These are phyloP conservation scores for Ochotona princeps DNA, from an alignment of 2,113 vertebrate species.

Conservation along the genomic window DNA sequence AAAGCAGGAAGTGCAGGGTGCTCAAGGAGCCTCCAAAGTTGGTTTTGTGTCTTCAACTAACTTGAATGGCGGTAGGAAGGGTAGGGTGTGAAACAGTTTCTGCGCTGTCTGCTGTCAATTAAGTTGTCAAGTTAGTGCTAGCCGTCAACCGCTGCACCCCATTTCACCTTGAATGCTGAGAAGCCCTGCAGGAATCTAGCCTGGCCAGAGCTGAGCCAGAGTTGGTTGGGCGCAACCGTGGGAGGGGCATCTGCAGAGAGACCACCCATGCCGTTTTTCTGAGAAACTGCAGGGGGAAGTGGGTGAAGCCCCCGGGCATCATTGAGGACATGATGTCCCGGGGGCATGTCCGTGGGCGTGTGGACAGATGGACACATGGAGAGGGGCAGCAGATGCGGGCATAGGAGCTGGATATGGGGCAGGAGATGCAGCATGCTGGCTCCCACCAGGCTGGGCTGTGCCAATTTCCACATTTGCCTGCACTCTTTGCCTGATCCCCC, in stretches of 20 bases:
- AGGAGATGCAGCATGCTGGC: not conserved
- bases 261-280: not conserved
- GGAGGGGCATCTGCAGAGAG: not conserved
- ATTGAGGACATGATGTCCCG: not conserved
- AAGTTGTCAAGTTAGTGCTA: no score
- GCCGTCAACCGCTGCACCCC: no score
- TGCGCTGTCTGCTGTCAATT: no score
- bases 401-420: not conserved
- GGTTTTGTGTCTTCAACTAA: no score
- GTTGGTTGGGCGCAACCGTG: not conserved
- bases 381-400: not conserved
- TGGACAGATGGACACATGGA: not conserved
- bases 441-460: not conserved
- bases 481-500: not conserved
- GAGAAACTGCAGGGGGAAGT: not conserved
- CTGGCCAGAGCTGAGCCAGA: not conserved
- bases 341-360: not conserved
- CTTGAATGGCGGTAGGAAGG: no score
- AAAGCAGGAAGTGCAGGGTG: no score
- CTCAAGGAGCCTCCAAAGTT: no score
- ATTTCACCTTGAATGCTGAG: not conserved
- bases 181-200: not conserved
- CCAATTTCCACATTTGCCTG: not conserved
- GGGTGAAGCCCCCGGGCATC: not conserved
- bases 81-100: no score